Conservation (phyloP, 2,113 vertebrate species). For the Emydocephalus ijimae region DNA sequence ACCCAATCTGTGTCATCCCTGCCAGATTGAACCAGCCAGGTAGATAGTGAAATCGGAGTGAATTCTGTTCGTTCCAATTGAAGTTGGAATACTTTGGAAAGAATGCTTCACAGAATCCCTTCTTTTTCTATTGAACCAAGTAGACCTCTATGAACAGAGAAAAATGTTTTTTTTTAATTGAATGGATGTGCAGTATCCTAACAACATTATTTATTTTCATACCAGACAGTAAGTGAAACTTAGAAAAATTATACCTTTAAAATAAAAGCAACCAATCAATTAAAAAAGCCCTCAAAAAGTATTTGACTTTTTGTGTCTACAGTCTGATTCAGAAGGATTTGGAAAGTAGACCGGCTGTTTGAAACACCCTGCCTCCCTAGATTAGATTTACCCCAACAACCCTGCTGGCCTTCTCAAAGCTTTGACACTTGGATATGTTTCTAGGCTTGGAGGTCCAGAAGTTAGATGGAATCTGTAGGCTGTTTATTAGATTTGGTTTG, state of each 20-base stretch:
- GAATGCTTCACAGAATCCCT: neutral
- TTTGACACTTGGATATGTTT: neutral
- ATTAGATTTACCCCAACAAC: neutral
- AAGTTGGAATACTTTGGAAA: neutral
- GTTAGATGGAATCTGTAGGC: neutral
- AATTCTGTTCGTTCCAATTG: neutral
- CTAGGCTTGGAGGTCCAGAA: neutral
- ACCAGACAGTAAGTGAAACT: neutral
- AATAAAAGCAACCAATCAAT: neutral
- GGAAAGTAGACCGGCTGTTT: neutral
- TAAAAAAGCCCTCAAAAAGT: neutral
- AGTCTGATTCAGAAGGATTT: neutral
- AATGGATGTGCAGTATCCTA: neutral
- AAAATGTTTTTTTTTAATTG: neutral
- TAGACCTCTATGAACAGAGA: neutral
- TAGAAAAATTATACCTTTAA: neutral
- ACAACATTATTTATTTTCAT: neutral
- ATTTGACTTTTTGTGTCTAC: neutral
- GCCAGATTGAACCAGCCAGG: neutral
- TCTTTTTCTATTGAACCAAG: neutral
- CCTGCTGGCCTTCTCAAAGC: neutral
- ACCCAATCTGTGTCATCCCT: neutral
- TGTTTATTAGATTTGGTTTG: neutral
- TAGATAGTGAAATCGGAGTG: neutral
- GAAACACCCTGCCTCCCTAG: neutral